A percentile compares a stretch with the other conserved stretches of the same genome.
These are phyloP conservation scores for Drosophila triauraria DNA, from an alignment of 1,140 invertebrate genomes.

Conservation along the genomic window DNA sequence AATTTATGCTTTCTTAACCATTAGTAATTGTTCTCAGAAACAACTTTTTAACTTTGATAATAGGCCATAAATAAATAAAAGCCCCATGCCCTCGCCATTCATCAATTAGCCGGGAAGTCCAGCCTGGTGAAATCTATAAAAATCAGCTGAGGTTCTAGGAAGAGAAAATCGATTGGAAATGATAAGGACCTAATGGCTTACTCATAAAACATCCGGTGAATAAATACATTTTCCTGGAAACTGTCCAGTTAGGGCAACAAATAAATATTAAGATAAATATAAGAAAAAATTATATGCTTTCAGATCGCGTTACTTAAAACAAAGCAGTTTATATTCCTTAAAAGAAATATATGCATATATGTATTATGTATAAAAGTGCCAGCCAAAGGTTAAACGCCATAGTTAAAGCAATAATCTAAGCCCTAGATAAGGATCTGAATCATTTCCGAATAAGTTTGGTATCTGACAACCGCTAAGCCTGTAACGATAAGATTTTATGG, in stretches of 20 bases:
- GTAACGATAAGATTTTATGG: conserved; percentile 11
- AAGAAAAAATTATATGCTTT: too few species aligned
- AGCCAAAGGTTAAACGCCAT: not conserved
- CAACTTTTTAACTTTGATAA: not conserved
- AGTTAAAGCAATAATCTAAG: not conserved
- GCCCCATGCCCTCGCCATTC: not conserved
- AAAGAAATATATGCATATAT: too few species aligned
- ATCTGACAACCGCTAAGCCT: conserved; percentile 2
- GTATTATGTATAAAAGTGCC: too few species aligned
- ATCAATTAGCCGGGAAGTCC: conserved; percentile 2
- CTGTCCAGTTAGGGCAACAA: not conserved
- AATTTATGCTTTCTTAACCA: not conserved
- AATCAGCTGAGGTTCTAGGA: not conserved
- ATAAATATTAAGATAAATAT: not conserved
- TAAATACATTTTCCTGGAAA: conserved; percentile 1
- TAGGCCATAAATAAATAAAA: not conserved
- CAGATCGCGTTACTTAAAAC: too few species aligned
- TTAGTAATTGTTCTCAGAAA: not conserved
- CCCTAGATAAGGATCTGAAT: conserved; percentile 5
- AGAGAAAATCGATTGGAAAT: not conserved
- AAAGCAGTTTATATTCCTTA: too few species aligned
- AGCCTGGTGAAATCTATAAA: not conserved
- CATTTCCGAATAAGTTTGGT: not conserved
- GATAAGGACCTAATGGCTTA: conserved; percentile 4
- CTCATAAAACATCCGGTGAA: conserved; percentile 2